phyloP scores from a whole-genome alignment of 2,113 vertebrate genomes.

The Elachura formosa region DNA sequence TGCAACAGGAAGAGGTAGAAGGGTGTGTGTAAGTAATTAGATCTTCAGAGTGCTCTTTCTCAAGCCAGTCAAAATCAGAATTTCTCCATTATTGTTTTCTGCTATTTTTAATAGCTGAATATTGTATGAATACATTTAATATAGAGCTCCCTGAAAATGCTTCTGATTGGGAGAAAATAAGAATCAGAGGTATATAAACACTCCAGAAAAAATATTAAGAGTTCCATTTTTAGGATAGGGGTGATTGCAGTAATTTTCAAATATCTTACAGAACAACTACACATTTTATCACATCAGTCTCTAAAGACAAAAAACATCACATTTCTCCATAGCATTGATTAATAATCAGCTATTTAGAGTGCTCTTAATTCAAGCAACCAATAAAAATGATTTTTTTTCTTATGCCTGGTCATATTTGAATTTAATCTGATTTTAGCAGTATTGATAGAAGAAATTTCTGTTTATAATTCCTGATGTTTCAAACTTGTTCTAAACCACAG shows the following conservation, averaged over 20 bases:
- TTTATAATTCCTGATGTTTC: neutral
- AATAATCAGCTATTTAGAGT: neutral
- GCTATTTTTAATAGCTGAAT: neutral
- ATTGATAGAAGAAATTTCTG: neutral
- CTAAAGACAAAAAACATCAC: neutral
- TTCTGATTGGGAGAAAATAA: neutral
- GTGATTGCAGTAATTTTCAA: neutral
- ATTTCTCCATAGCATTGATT: neutral
- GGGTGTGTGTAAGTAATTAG: neutral
- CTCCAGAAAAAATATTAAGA: neutral
- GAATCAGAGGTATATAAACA: neutral
- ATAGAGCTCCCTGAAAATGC: neutral
- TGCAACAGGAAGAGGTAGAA: neutral
- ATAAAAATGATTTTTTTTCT: neutral
- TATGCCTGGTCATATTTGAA: neutral
- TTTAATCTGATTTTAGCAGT: neutral
- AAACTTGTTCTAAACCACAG: neutral
- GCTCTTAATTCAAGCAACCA: neutral
- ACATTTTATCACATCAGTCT: neutral
- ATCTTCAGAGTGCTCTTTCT: neutral
- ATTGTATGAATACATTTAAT: no score
- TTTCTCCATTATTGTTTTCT: neutral
- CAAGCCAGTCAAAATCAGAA: neutral
- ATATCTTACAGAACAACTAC: neutral
- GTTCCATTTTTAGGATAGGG: neutral